These are phyloP conservation scores for Podocnemis expansa DNA, from an alignment of 2,113 vertebrate species.

Conservation along the genomic window DNA sequence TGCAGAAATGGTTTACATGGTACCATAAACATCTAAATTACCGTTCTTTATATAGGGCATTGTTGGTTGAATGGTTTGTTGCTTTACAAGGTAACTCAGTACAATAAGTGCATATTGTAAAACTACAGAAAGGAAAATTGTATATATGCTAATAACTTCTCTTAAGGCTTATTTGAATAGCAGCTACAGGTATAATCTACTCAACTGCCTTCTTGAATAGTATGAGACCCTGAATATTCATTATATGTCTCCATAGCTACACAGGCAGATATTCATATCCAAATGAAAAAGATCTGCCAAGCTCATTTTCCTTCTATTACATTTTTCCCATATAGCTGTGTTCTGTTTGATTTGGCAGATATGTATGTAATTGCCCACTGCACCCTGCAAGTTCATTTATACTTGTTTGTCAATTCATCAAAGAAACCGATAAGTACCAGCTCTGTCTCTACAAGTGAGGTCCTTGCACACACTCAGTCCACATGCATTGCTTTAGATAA, in stretches of 20 bases:
- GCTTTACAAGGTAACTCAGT: neutral
- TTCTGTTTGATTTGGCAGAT: neutral
- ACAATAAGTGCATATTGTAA: neutral
- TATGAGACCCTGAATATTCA: neutral
- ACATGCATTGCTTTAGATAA: too few species aligned
- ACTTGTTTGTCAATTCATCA: too few species aligned
- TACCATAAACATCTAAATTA: neutral
- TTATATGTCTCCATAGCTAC: neutral
- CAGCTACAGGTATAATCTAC: neutral
- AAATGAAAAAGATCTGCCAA: neutral
- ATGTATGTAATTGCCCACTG: neutral
- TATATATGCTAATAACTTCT: neutral
- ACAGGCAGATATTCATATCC: neutral
- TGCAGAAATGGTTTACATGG: neutral
- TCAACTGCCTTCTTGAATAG: slow-evolving; percentile 8
- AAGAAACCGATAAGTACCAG: too few species aligned
- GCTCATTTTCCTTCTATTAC: neutral
- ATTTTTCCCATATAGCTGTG: neutral
- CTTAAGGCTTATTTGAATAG: neutral
- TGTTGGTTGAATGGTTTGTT: neutral
- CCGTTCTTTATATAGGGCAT: neutral
- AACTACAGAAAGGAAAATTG: neutral
- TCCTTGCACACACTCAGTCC: too few species aligned
- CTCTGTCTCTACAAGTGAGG: too few species aligned
- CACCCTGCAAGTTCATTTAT: too few species aligned